These are phyloP conservation scores for Calycopis cecrops DNA, from an alignment of 1,140 invertebrate species.

Conservation along the genomic window DNA sequence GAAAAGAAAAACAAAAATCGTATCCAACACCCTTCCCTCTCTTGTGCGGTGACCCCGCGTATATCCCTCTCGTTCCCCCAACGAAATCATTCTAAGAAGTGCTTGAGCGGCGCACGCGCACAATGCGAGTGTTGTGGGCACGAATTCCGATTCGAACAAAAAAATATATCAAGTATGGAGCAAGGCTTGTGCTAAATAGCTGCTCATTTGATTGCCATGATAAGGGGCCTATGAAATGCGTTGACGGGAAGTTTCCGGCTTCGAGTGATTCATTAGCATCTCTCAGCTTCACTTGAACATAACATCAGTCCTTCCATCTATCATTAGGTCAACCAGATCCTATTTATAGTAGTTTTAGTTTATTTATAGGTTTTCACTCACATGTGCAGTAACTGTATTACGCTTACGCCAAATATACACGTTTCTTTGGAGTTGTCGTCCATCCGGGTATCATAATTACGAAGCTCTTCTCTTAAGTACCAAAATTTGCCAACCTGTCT, in stretches of 20 bases:
- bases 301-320: no score
- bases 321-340: no score
- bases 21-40: conserved; percentile 38
- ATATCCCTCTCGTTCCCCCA: conserved; percentile 32
- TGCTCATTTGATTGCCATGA: conserved; percentile 38
- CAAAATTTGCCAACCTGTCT: no score
- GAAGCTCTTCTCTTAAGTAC: no score
- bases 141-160: conserved; percentile 50
- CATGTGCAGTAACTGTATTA: no score
- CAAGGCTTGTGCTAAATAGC: conserved; percentile 46
- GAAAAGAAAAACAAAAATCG: conserved; percentile 69
- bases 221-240: conserved; percentile 9
- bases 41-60: conserved; percentile 16
- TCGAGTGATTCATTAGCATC: conserved; percentile 12
- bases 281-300: no score
- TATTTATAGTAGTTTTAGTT: no score
- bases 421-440: no score
- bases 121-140: conserved; percentile 65
- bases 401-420: no score
- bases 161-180: conserved; percentile 36
- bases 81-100: conserved; percentile 69
- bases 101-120: conserved; percentile 50
- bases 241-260: conserved; percentile 14
- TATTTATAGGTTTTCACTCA: no score
- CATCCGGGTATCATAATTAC: no score